These are phyloP conservation scores for Calosoma granatense DNA, from an alignment of 1,140 invertebrate species.

Conservation along the genomic window DNA sequence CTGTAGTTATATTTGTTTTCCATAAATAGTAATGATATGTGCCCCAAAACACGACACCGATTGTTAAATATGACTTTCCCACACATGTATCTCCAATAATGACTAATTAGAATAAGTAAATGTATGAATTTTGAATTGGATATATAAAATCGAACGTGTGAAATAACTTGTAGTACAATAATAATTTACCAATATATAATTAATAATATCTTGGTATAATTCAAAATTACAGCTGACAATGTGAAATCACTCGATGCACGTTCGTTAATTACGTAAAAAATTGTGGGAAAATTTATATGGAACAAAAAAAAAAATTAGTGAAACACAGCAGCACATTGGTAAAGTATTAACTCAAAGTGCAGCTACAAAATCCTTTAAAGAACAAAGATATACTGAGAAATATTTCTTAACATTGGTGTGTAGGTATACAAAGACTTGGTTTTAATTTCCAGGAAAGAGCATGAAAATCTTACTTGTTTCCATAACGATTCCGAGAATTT, in stretches of 20 bases:
- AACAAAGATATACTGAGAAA: no score
- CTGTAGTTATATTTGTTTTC: conserved; percentile 60
- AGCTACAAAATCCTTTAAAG: no score
- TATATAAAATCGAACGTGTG: not conserved
- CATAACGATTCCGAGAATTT: no score
- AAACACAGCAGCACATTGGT: no score
- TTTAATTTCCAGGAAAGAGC: no score
- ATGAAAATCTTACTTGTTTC: no score
- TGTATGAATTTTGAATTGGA: conserved; percentile 85
- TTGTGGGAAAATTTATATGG: no score
- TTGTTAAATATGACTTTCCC: conserved; percentile 87
- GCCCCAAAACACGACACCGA: conserved; percentile 99
- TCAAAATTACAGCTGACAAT: conserved; percentile 1
- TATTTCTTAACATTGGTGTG: no score
- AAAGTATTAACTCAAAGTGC: no score
- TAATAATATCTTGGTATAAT: not conserved
- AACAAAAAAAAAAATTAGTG: no score
- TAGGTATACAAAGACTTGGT: no score
- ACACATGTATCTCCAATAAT: conserved; percentile 97
- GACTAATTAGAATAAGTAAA: conserved; percentile 99
- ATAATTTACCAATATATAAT: not conserved
- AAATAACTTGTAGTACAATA: not conserved
- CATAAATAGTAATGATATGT: conserved; percentile 98
- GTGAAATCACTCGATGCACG: not conserved
- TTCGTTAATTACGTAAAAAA: no score